Evolutionary conservation across 2,888 invertebrate species (phyloP).

Genomic region (Diplolepis rosae): DNA sequence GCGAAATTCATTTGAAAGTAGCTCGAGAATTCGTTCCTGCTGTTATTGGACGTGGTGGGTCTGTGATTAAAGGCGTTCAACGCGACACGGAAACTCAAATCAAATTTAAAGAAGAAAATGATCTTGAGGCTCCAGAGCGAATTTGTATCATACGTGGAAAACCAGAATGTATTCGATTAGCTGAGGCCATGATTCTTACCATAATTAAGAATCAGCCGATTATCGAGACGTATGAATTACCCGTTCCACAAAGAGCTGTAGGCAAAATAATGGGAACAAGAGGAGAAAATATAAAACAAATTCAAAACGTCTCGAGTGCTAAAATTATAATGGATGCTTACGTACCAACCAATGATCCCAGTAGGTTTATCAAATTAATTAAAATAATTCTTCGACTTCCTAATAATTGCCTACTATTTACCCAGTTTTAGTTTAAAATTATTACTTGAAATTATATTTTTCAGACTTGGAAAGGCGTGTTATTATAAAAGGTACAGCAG

Average conservation of each 20-base stretch:
- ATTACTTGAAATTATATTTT: too few species aligned
- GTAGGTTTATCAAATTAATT: slow-evolving; percentile 44
- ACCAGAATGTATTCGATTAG: slow-evolving; percentile 80
- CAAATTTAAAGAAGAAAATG: slow-evolving; percentile 74
- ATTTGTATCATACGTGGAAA: slow-evolving; percentile 84
- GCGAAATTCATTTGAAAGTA: slow-evolving; percentile 77
- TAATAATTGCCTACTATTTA: background rate
- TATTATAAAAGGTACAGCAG: slow-evolving; percentile 79
- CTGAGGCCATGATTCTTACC: slow-evolving; percentile 82
- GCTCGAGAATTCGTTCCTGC: slow-evolving; percentile 80
- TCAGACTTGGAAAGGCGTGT: slow-evolving; percentile 65
- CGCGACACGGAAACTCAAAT: slow-evolving; percentile 81
- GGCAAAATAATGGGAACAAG: slow-evolving; percentile 85
- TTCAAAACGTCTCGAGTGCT: slow-evolving; percentile 83
- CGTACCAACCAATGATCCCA: slow-evolving; percentile 38
- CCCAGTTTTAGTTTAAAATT: slow-evolving; percentile 38
- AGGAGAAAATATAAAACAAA: slow-evolving; percentile 83
- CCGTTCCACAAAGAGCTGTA: slow-evolving; percentile 80
- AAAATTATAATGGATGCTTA: slow-evolving; percentile 79
- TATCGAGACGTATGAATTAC: slow-evolving; percentile 80
- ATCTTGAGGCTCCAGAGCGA: slow-evolving; percentile 75
- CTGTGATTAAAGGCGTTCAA: slow-evolving; percentile 85
- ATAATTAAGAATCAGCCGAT: slow-evolving; percentile 81
- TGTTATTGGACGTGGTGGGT: slow-evolving; percentile 84
- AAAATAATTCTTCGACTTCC: slow-evolving; percentile 13